Evolutionary conservation across 2,113 vertebrate species (phyloP), one percentile per base, ranked within the genome.

Genomic region (Cyrtonyx montezumae): DNA sequence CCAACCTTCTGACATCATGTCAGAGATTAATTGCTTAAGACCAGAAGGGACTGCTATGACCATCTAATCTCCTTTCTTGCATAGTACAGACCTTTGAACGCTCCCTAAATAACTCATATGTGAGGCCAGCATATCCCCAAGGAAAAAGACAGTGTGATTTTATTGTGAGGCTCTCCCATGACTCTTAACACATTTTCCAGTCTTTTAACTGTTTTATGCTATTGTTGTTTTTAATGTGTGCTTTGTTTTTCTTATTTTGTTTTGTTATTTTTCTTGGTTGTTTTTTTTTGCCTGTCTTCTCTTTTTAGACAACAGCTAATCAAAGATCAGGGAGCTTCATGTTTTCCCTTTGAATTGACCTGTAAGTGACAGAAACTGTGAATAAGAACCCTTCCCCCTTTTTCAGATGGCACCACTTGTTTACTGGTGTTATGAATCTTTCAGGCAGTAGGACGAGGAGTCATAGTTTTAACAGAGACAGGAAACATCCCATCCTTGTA

Each of bases 61-160:
- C 90, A 79, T 87, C 91, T 96, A 85, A 93, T 96, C 85, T 96
- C 76, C 84, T 82, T 95, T 94, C 93, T 94, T 95, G 94, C 94
- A 87, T 93, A 87, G 66, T 59, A 62, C 0, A 85, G 87, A 94
- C 91, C 90, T 94, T 69, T 93, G 91, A 82, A 85, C 3, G 1
- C 48, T 77, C 2, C 1, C 79, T 82, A 73, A 90, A 94, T 87
- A 95, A 94, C 82, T 96, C 84, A 84, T 42, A 82, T 30, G 79
- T 85, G 87, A 95, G 84, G 91, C 67, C 79, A 74, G n/a, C 10
- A 18, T 58, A 79, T 93, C 84, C 84, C 84, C 59, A 79, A 53
- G 87, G 87, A 83, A 92, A 94, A 92, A 87, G 13, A 20, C 58
- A 63, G 30, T 56, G 51, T 84, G 59, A 49, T 88, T 91, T 88